Conservation (phyloP, 2,888 invertebrate genomes). For the Tigriopus californicus region DNA sequence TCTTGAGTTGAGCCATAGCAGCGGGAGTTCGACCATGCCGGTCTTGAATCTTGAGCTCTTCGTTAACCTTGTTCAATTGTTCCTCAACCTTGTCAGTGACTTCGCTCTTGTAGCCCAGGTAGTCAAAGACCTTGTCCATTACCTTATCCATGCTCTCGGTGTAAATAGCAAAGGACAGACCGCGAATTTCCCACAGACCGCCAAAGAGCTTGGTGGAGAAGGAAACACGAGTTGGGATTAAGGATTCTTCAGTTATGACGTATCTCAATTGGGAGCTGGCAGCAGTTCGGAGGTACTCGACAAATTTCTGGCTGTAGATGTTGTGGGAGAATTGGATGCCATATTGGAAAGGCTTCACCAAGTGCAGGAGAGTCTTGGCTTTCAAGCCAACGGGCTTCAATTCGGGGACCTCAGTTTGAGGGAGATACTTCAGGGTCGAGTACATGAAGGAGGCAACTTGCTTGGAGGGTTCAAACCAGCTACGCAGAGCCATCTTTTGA, state of each 20-base stretch:
- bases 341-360: constrained; percentile 7
- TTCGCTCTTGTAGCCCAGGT: background rate
- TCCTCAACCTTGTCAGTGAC: constrained; percentile 2
- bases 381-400: constrained; percentile 7
- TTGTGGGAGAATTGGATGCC: constrained; percentile 16
- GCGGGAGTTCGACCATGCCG: background rate
- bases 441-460: constrained; percentile 25
- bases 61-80: constrained; percentile 16
- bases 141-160: constrained; percentile 6
- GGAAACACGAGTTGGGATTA: background rate
- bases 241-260: background rate
- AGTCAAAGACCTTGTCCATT: constrained; percentile 7
- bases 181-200: background rate
- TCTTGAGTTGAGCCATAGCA: background rate
- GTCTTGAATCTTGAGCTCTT: constrained; percentile 17
- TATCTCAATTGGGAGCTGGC: background rate
- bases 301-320: constrained; percentile 6
- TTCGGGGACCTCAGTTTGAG: constrained; percentile 19
- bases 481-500: constrained; percentile 26
- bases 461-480: constrained; percentile 24
- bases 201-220: background rate
- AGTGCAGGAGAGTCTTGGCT: constrained; percentile 2
- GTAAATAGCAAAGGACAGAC: background rate
- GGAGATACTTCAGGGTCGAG: constrained; percentile 22
- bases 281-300: background rate